Base-by-base conservation (phyloP, 2,888 invertebrate genomes). In the Dyspetes luteomarginatus region DNA sequence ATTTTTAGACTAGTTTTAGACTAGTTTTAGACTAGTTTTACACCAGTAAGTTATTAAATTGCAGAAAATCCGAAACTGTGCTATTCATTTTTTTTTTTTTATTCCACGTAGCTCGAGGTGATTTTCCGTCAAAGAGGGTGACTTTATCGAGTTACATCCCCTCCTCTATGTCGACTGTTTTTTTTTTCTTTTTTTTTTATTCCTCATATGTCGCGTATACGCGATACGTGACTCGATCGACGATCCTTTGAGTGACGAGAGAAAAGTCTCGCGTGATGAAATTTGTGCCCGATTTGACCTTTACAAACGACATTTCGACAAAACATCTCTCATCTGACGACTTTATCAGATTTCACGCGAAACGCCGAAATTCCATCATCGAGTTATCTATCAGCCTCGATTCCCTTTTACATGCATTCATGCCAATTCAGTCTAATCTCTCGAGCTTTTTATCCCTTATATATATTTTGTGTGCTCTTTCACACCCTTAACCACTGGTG, bases 261-360 rank as follows among this genome's bases (percentile, higher is more conserved):
- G 36, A 36, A 7, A 12, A 36, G 7, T 36, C 36, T 12, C 36
- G 36, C n/a, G n/a, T n/a, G n/a, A n/a, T n/a, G n/a, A n/a, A n/a
- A n/a, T n/a, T n/a, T 48, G 2, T 7, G 15, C 17, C 15, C 48
- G 17, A 48, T 48, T 48, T n/a, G n/a, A n/a, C 17, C 2, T 4
- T 48, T 7, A 4, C 24, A 7, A 2, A n/a, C 17, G 30, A 26
- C 45, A 5, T 68, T 83, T 81, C 82, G 76, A 73, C 82, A 65
- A 81, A 82, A 82, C 83, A 83, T 83, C 85, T 85, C 79, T n/a
- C n/a, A n/a, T 85, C 82, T 60, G 45, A 73, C 79, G 81, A 78
- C 81, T 85, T 36, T 85, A 84, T 85, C 84, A 82, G 82, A 83
- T 84, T 81, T 78, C 78, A 78, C 80, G 72, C n/a, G n/a, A n/a